Conservation (phyloP, 2,797 vertebrate genomes). For the Columba guinea region DNA sequence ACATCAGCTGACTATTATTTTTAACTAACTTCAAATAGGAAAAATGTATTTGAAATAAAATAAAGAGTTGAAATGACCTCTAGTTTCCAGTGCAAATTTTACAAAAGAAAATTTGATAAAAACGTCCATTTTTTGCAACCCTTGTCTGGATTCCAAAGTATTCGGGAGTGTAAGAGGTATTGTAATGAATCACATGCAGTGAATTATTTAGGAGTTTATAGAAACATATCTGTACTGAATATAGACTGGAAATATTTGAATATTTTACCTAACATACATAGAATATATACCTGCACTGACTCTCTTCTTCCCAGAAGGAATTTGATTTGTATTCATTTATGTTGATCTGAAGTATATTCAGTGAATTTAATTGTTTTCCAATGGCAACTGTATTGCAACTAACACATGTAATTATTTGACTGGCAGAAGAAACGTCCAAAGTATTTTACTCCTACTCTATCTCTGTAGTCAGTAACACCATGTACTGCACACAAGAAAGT, state of each 20-base stretch:
- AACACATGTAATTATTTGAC: neutral
- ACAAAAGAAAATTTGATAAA: neutral
- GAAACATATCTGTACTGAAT: neutral
- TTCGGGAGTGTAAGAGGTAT: neutral
- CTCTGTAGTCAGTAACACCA: neutral
- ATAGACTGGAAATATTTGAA: neutral
- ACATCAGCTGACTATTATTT: neutral
- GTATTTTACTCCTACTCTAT: neutral
- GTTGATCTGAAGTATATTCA: neutral
- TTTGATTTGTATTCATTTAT: neutral
- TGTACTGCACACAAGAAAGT: neutral
- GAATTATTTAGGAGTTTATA: neutral
- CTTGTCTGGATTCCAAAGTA: neutral
- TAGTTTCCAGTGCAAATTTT: neutral
- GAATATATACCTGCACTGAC: neutral
- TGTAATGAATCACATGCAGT: neutral
- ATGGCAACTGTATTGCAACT: neutral
- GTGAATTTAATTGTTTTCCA: neutral
- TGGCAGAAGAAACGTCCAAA: neutral
- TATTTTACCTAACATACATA: neutral
- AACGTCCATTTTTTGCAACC: neutral
- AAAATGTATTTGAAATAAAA: neutral
- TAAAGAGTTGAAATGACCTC: neutral
- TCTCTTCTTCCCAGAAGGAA: neutral
- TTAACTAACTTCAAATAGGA: neutral